Base-by-base conservation (phyloP, 1,140 invertebrate species). In the Lordiphosa stackelbergi region DNA sequence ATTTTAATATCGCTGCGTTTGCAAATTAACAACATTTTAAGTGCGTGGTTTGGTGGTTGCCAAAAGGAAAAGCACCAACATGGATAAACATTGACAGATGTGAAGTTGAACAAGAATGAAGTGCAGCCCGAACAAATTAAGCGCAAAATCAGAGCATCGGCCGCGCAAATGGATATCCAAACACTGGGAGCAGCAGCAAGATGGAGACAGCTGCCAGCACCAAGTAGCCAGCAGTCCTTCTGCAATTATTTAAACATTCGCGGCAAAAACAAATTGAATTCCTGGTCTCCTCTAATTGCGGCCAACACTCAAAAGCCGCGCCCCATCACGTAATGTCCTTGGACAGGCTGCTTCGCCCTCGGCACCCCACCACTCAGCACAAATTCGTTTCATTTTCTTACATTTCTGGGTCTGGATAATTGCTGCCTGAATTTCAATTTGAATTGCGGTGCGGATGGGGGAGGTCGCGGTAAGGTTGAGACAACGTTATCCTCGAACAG, bases 351-450 rank as follows among this genome's bases (percentile, higher is more conserved):
- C 45, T 40, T 31, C 36, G 36, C 22, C 51, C 16, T 11, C 38
- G 7, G n/a, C 43, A 3, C 24, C 11, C 7, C 3, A 45, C 40
- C 37, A 6, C n/a, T 42, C 38, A 11, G 8, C 34, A 22, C 24
- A 45, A 68, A 62, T 63, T 70, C 66, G 66, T 57, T 70, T 63
- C 52, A 63, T 57, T 75, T 77, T 56, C 58, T 71, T 52, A 38
- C 43, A 63, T 69, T 71, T 68, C 59, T 43, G 22, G 58, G 59
- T 62, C 58, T 56, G 56, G 77, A 75, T 83, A 83, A 83, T 83
- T 83, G 77, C 77, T 83, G 72, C 77, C 83, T 83, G 72, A 83
- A 83, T 83, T 83, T 83, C 72, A 83, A 83, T 83, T 77, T 78
- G 69, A 68, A 70, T 57, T 72, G 53, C 42, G 52, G 51, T 56